Conservation (phyloP, 2,888 invertebrate species). For the Drosophila prostipennis region DNA sequence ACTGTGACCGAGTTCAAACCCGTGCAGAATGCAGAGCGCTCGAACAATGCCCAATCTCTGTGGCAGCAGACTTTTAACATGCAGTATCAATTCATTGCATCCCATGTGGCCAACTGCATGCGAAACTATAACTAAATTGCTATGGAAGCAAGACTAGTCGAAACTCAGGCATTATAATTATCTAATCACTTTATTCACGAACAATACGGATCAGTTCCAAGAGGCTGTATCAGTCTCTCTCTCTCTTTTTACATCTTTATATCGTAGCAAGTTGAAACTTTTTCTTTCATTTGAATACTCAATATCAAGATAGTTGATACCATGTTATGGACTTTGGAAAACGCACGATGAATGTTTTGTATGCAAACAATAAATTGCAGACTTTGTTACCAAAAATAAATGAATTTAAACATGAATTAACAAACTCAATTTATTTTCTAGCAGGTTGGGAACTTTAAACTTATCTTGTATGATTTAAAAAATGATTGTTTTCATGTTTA, state of each 20-base stretch:
- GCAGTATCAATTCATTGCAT: conserved; percentile 59
- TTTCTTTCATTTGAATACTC: conserved; percentile 11
- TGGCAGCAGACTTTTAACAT: conserved; percentile 46
- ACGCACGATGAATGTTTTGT: conserved; percentile 13
- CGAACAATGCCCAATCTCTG: not conserved
- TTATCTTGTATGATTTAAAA: not conserved
- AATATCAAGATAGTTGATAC: conserved; percentile 15
- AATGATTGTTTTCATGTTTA: not conserved
- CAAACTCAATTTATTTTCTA: not conserved
- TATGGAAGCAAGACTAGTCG: conserved; percentile 15
- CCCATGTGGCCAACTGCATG: conserved; percentile 47
- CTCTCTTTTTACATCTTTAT: not conserved
- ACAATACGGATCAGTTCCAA: conserved; percentile 27
- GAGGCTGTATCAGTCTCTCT: conserved; percentile 36
- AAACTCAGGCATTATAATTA: conserved; percentile 20
- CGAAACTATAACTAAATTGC: not conserved
- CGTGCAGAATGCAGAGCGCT: too few relatives aligned
- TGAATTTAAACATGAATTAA: not conserved
- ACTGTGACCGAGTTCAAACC: not conserved
- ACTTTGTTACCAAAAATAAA: conserved; percentile 12
- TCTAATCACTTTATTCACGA: not conserved
- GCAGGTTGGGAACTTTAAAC: not conserved
- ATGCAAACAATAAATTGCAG: conserved; percentile 22
- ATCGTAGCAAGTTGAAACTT: not conserved
- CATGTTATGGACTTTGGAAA: conserved; percentile 20